Conservation (phyloP, 2,797 vertebrate genomes). For the Amblyopsis hoosieri region DNA sequence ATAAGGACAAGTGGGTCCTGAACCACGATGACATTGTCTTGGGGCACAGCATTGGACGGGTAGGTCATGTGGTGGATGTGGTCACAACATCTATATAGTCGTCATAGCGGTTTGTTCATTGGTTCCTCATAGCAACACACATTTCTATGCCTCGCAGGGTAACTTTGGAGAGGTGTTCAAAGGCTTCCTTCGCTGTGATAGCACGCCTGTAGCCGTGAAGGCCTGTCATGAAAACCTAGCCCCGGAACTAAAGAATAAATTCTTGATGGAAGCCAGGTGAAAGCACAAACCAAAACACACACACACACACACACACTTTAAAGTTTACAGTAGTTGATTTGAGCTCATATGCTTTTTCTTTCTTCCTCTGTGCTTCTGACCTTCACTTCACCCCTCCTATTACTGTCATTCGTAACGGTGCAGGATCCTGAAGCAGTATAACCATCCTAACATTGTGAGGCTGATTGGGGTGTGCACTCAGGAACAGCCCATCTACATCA, state of each 20-base stretch:
- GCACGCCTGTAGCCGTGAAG: conserved; percentile 90
- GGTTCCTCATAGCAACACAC: too few species aligned
- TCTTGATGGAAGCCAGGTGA: conserved; percentile 96
- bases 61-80: conserved; percentile 65
- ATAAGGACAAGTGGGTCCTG: conserved; percentile 95
- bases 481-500: conserved; percentile 95
- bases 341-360: too few species aligned
- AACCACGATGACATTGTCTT: conserved; percentile 91
- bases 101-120: too few species aligned
- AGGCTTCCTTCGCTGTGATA: conserved; percentile 84
- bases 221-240: conserved; percentile 92
- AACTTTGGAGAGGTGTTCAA: conserved; percentile 97
- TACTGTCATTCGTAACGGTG: background rate
- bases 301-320: conserved; percentile 10
- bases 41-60: conserved; percentile 89
- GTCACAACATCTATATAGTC: background rate
- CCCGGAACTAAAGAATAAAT: conserved; percentile 88
- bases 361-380: background rate
- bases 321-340: too few species aligned
- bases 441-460: conserved; percentile 93
- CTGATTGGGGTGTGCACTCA: conserved; percentile 96
- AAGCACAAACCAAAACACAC: background rate
- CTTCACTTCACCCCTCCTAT: background rate
- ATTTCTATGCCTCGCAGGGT: conserved; percentile 75
- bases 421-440: conserved; percentile 96